These are phyloP conservation scores for Drosophila ercepeae DNA, from an alignment of 1,140 invertebrate species.

Conservation along the genomic window DNA sequence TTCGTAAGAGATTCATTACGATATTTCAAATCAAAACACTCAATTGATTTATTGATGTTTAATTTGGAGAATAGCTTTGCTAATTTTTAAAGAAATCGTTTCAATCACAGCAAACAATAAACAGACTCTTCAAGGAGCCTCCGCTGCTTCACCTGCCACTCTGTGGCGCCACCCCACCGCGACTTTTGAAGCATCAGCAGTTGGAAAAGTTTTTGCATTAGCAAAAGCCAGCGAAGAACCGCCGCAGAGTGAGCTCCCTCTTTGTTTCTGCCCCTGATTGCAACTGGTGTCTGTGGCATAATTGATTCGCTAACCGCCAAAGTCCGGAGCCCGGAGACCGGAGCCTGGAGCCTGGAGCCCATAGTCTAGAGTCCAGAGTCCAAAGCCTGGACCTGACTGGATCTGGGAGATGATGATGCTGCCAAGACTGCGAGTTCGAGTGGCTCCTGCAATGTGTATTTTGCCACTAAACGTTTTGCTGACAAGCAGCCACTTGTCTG, in stretches of 20 bases:
- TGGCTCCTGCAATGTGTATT: constrained; percentile 43
- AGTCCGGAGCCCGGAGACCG: constrained; percentile 11
- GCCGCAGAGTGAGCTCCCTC: constrained; percentile 16
- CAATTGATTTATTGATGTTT: neutral
- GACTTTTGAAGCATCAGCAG: constrained; percentile 20
- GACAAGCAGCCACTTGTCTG: constrained; percentile 73
- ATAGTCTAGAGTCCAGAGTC: constrained; percentile 13
- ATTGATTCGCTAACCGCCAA: constrained; percentile 70
- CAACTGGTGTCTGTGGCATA: constrained; percentile 78
- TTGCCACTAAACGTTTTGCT: constrained; percentile 79
- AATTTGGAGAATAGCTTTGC: neutral
- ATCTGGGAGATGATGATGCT: neutral
- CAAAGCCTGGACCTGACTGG: neutral
- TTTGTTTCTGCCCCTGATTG: constrained; percentile 37
- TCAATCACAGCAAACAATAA: constrained; percentile 9
- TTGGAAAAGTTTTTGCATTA: constrained; percentile 74
- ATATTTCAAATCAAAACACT: neutral
- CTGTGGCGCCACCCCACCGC: constrained; percentile 21
- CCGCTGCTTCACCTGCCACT: constrained; percentile 14
- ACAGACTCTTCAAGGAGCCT: constrained; percentile 13
- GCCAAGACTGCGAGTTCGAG: constrained; percentile 5
- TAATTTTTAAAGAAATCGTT: neutral
- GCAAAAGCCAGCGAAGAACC: constrained; percentile 50
- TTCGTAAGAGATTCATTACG: neutral
- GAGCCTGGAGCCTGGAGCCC: constrained; percentile 15